phyloP scores from a whole-genome alignment of 2,888 invertebrate genomes.

The Ophion costatus region DNA sequence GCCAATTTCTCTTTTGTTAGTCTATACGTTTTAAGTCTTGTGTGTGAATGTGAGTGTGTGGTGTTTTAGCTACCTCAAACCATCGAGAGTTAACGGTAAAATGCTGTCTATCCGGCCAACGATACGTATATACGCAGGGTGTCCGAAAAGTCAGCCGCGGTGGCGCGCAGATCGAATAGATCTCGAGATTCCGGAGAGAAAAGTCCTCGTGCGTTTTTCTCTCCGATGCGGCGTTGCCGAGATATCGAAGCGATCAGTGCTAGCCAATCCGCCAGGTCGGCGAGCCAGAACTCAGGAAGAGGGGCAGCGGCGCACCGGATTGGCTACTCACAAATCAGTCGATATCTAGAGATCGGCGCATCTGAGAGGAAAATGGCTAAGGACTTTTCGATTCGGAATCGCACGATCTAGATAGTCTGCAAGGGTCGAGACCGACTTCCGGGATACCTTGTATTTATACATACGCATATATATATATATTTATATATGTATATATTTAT shows the following conservation, averaged over 20 bases:
- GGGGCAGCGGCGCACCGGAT: too few species aligned
- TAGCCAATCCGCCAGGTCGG: too few species aligned
- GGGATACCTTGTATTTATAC: neutral
- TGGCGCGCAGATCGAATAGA: neutral
- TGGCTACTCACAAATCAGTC: too few species aligned
- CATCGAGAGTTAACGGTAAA: constrained; percentile 49
- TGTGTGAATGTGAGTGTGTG: constrained; percentile 1
- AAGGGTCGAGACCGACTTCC: neutral
- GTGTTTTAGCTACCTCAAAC: constrained; percentile 59
- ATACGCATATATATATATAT: constrained; percentile 13
- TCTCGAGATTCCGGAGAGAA: neutral
- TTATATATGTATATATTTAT: constrained; percentile 8
- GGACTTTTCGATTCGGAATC: neutral
- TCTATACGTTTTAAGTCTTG: constrained; percentile 29
- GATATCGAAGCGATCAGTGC: too few species aligned
- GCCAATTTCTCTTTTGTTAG: constrained; percentile 37
- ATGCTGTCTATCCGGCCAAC: constrained; percentile 30
- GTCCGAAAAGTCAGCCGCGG: neutral
- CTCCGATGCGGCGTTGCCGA: neutral
- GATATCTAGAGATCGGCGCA: too few species aligned
- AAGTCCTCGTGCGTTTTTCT: neutral
- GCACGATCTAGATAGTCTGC: neutral
- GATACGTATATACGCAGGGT: constrained; percentile 3
- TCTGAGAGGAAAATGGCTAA: too few species aligned
- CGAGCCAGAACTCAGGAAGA: too few species aligned